Conservation (phyloP, 2,888 invertebrate species). For the Sycophila texana region DNA sequence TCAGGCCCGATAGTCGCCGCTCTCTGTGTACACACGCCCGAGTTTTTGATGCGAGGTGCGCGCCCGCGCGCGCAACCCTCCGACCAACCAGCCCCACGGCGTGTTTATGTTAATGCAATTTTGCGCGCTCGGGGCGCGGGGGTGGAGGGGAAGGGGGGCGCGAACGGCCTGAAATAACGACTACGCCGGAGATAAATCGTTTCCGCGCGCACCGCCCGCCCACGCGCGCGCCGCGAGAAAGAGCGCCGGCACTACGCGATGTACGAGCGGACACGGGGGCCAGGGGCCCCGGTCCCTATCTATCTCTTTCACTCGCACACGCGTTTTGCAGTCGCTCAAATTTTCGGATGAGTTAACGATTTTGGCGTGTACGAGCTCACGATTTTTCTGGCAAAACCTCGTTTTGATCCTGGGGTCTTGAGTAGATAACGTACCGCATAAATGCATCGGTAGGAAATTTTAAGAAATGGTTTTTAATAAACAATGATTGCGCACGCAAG, state of each 20-base stretch:
- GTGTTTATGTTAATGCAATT: constrained; percentile 69
- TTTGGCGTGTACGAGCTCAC: not conserved
- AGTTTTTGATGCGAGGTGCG: constrained; percentile 43
- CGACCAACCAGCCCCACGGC: constrained; percentile 36
- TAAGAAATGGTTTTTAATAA: no score
- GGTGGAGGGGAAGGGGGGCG: constrained; percentile 25
- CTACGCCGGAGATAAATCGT: constrained; percentile 61
- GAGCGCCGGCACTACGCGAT: not conserved
- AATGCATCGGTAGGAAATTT: no score
- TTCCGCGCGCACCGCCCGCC: constrained; percentile 50
- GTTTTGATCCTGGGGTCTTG: no score
- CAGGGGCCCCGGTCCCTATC: not conserved
- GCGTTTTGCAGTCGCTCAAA: not conserved
- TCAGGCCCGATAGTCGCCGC: constrained; percentile 38
- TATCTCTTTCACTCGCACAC: constrained; percentile 15
- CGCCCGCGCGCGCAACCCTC: not conserved
- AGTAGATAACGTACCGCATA: no score
- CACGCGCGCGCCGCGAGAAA: not conserved
- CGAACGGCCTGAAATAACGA: constrained; percentile 60
- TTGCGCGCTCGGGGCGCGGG: constrained; percentile 55
- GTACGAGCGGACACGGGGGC: not conserved
- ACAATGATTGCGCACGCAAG: no score
- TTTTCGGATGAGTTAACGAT: not conserved
- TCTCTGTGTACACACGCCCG: constrained; percentile 3
- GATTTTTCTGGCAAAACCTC: no score